These are phyloP conservation scores for Poeciliopsis prolifica DNA, from an alignment of 2,113 vertebrate species.

Conservation along the genomic window DNA sequence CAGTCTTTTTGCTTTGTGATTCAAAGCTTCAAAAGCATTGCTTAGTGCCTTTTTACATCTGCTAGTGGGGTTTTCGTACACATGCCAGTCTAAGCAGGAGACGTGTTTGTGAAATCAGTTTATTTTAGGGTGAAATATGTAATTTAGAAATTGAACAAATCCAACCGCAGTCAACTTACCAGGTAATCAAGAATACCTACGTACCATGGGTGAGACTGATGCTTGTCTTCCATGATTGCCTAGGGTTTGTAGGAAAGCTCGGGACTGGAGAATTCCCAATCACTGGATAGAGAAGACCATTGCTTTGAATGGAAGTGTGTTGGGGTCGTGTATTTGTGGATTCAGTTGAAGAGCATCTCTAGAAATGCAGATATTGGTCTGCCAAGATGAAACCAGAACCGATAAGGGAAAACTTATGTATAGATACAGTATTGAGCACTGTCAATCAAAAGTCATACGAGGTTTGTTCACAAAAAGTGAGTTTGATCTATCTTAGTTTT, in stretches of 20 bases:
- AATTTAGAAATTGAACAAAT: slow-evolving; percentile 21
- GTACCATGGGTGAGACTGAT: not conserved
- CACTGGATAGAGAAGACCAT: no score
- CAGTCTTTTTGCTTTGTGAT: slow-evolving; percentile 77
- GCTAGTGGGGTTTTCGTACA: slow-evolving; percentile 63
- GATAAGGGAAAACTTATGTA: not conserved
- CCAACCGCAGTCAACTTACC: not conserved
- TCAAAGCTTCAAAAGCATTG: slow-evolving; percentile 70
- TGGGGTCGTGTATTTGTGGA: no score
- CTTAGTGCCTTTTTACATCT: slow-evolving; percentile 68
- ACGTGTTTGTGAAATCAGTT: slow-evolving; percentile 14
- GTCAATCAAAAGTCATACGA: not conserved
- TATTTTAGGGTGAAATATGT: not conserved
- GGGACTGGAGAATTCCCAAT: no score
- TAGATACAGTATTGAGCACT: not conserved
- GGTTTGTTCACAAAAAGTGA: not conserved
- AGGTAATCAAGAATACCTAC: not conserved
- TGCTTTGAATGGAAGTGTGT: no score
- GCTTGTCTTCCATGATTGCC: not conserved
- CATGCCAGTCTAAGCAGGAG: slow-evolving; percentile 41
- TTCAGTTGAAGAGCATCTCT: no score
- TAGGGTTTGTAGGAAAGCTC: not conserved
- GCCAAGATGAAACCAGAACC: not conserved
- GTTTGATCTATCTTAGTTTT: no score
- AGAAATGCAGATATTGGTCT: not conserved